A percentile compares a stretch with the other conserved stretches of the same genome.
Conservation (phyloP, 1,140 invertebrate species). For the Ephestia elutella region DNA sequence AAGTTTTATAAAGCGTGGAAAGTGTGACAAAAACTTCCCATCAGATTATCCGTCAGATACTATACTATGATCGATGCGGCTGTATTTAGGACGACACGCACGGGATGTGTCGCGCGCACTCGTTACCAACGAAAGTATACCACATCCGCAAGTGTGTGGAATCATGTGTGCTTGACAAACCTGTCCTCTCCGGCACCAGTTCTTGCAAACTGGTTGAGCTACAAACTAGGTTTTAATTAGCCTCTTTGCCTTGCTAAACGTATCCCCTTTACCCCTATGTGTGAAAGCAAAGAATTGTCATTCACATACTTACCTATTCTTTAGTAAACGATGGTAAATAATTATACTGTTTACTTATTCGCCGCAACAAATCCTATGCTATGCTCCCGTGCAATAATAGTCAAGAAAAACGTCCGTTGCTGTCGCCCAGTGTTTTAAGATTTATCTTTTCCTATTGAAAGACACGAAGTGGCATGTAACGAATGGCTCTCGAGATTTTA, state of each 20-base stretch:
- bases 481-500: slow-evolving; percentile 21
- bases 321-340: background rate
- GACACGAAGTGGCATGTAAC: slow-evolving; percentile 11
- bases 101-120: slow-evolving; percentile 50
- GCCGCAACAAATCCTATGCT: slow-evolving; percentile 7
- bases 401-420: slow-evolving; percentile 12
- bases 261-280: slow-evolving; percentile 2
- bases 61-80: slow-evolving; percentile 9
- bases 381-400: slow-evolving; percentile 3
- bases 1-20: background rate
- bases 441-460: slow-evolving; percentile 16
- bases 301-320: background rate
- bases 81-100: slow-evolving; percentile 38
- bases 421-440: slow-evolving; percentile 14
- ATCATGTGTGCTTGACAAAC: slow-evolving; percentile 53
- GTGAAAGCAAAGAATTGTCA: background rate
- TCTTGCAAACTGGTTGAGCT: slow-evolving; percentile 49
- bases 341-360: slow-evolving; percentile 5
- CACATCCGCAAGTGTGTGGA: slow-evolving; percentile 52
- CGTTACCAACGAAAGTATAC: slow-evolving; percentile 64
- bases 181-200: slow-evolving; percentile 46
- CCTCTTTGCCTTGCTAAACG: slow-evolving; percentile 17
- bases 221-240: slow-evolving; percentile 44
- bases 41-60: slow-evolving; percentile 4
- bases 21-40: background rate